Conservation (phyloP, 1,140 invertebrate species). For the Leptopilina boulardi region DNA sequence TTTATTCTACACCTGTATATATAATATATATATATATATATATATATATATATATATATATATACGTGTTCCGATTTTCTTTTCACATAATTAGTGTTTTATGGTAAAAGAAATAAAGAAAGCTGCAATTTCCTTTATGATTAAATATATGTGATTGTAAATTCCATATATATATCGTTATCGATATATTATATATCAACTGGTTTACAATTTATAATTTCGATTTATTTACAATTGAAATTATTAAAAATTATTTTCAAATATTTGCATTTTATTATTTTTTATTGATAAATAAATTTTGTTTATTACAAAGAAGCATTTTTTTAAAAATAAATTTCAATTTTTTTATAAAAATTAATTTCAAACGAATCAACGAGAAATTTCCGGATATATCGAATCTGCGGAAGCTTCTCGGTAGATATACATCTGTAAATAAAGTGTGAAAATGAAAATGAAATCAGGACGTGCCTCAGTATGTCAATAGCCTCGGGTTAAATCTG, state of each 20-base stretch:
- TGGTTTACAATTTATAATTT: too few species aligned
- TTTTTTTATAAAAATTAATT: too few species aligned
- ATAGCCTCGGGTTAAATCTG: constrained; percentile 20
- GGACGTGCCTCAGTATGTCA: constrained; percentile 29
- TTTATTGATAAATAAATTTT: too few species aligned
- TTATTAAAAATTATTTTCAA: too few species aligned
- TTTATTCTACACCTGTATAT: background rate
- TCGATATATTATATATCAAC: too few species aligned
- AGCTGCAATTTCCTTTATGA: background rate
- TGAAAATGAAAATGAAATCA: constrained; percentile 31
- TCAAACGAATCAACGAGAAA: too few species aligned
- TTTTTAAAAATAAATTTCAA: too few species aligned
- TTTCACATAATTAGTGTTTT: constrained; percentile 11
- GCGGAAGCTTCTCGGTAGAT: background rate
- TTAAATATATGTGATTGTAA: background rate
- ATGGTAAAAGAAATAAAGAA: background rate
- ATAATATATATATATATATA: background rate
- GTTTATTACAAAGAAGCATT: too few species aligned
- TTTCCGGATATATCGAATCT: too few species aligned
- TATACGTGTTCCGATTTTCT: background rate
- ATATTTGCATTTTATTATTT: too few species aligned
- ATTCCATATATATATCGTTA: too few species aligned
- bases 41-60: background rate
- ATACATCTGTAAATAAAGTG: background rate
- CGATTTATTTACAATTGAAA: too few species aligned